Conservation (phyloP, 2,113 vertebrate species). For the Pagrus major region DNA sequence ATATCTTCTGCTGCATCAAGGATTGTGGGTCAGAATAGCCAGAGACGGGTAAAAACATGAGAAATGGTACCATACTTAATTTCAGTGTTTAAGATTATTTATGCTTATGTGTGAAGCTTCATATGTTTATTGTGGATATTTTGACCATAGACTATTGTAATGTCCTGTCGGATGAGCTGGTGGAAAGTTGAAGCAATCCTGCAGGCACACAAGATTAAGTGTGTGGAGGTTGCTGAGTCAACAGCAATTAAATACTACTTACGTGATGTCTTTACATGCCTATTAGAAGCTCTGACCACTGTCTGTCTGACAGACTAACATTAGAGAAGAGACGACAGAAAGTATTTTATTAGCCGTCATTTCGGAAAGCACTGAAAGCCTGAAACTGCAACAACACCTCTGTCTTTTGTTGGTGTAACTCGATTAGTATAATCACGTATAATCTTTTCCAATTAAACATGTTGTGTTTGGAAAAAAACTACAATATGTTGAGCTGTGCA, state of each 20-base stretch:
- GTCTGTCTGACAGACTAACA: background rate
- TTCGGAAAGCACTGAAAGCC: background rate
- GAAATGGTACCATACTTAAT: no score
- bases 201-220: conserved; percentile 25
- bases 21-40: no score
- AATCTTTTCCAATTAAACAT: background rate
- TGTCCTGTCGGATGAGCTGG: conserved; percentile 48
- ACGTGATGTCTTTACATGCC: background rate
- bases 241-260: background rate
- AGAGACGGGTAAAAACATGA: no score
- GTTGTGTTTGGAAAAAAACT: background rate
- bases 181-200: conserved; percentile 62
- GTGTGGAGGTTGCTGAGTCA: conserved; percentile 17
- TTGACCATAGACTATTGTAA: background rate
- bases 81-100: no score
- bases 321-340: no score
- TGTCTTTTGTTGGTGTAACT: background rate
- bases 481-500: background rate
- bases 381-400: background rate
- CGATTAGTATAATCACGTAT: background rate
- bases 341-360: background rate
- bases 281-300: background rate
- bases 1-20: no score
- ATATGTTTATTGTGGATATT: conserved; percentile 26
- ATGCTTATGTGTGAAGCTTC: no score